Percentiles rank a stretch among this genome's conserved stretches.
phyloP scores from a whole-genome alignment of 2,113 vertebrate species.

The Pithys albifrons region DNA sequence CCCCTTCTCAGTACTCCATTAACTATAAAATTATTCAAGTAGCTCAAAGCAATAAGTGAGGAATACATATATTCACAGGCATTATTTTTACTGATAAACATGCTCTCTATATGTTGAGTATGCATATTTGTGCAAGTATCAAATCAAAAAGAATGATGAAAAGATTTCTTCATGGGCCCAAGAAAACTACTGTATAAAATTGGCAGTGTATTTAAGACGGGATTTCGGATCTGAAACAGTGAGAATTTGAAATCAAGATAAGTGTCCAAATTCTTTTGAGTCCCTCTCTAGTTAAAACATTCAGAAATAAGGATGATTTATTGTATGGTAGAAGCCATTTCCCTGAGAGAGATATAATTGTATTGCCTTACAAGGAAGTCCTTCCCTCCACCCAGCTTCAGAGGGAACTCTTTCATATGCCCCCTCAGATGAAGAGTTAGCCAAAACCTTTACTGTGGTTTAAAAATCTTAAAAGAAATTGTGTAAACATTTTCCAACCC shows the following conservation, averaged over 20 bases:
- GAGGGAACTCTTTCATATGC: not conserved
- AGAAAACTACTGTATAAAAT: not conserved
- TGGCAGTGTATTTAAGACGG: not conserved
- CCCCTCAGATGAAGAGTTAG: not conserved
- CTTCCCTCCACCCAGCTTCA: not conserved
- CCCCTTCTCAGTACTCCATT: not conserved
- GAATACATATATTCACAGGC: not conserved
- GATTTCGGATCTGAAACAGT: not conserved
- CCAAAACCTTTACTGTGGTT: conserved; percentile 49
- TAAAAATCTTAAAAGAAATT: conserved; percentile 72
- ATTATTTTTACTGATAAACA: not conserved
- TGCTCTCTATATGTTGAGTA: not conserved
- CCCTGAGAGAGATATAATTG: not conserved
- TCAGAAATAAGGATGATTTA: not conserved
- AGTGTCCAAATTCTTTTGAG: not conserved
- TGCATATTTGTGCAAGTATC: not conserved
- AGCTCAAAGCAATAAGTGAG: not conserved
- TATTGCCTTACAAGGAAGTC: not conserved
- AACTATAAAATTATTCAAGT: not conserved
- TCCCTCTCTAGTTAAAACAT: not conserved
- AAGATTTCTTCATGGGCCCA: not conserved
- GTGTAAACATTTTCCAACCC: conserved; percentile 75
- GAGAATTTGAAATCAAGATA: not conserved
- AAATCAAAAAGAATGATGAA: not conserved
- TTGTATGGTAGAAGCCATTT: not conserved